These are phyloP conservation scores for Tokudaia tokunoshimensis DNA, from an alignment of 2,797 vertebrate genomes.

Conservation along the genomic window DNA sequence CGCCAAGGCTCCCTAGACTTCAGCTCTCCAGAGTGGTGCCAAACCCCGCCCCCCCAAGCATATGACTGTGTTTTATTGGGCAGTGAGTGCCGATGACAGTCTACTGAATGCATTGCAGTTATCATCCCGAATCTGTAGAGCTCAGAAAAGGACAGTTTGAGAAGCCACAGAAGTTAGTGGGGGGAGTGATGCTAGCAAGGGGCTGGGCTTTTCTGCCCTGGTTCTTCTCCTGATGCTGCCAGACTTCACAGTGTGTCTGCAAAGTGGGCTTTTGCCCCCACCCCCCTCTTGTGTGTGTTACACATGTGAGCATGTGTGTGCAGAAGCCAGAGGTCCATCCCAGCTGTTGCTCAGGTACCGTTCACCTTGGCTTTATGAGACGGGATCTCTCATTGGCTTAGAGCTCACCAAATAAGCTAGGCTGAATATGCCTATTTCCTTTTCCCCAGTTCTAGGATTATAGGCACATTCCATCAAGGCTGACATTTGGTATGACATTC, in stretches of 20 bases:
- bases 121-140: background rate
- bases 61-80: background rate
- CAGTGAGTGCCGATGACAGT: background rate
- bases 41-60: background rate
- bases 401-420: background rate
- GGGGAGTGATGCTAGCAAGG: rapidly evolving
- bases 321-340: no score
- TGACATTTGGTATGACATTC: background rate
- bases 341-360: background rate
- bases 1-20: background rate
- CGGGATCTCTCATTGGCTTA: background rate
- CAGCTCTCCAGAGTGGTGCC: no score
- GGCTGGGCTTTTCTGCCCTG: background rate
- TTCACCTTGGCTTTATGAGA: background rate
- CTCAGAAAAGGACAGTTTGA: background rate
- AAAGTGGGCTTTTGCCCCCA: no score
- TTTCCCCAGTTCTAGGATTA: background rate
- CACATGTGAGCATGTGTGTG: background rate
- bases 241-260: background rate
- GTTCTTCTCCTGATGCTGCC: background rate
- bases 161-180: background rate
- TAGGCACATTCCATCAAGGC: no score
- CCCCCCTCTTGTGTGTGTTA: no score
- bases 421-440: background rate
- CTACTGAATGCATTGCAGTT: background rate